These are phyloP conservation scores for Salminus brasiliensis DNA, from an alignment of 2,113 vertebrate genomes.

Conservation along the genomic window DNA sequence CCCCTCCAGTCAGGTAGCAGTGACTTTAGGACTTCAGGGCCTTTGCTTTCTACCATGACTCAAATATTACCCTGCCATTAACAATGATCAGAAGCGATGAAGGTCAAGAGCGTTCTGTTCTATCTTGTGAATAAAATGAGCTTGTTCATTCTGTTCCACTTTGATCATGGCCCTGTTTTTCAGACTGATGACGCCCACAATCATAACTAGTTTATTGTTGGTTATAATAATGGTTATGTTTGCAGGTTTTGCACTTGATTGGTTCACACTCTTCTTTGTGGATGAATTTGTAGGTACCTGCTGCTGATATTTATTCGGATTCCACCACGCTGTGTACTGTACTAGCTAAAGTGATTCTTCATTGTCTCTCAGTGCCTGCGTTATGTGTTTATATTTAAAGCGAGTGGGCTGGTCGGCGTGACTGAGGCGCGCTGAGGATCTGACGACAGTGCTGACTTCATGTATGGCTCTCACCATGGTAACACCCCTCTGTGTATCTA, in stretches of 20 bases:
- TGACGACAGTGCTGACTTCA: conserved; percentile 26
- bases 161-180: too few relatives aligned
- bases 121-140: too few relatives aligned
- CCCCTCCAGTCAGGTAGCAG: too few relatives aligned
- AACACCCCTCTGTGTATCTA: conserved; percentile 20
- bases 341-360: not conserved
- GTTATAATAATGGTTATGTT: too few relatives aligned
- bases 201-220: not conserved
- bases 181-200: not conserved
- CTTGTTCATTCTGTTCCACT: too few relatives aligned
- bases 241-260: not conserved
- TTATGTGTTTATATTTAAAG: not conserved
- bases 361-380: not conserved
- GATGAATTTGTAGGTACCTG: not conserved
- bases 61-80: too few relatives aligned
- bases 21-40: too few relatives aligned
- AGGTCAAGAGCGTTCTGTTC: too few relatives aligned
- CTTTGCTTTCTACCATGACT: too few relatives aligned
- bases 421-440: conserved; percentile 17
- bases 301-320: not conserved
- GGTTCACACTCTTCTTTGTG: not conserved
- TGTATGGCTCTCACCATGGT: conserved; percentile 42
- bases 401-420: not conserved
- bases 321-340: not conserved
- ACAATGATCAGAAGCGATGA: too few relatives aligned